phyloP scores from a whole-genome alignment of 2,113 vertebrate genomes.

The Pica pica region DNA sequence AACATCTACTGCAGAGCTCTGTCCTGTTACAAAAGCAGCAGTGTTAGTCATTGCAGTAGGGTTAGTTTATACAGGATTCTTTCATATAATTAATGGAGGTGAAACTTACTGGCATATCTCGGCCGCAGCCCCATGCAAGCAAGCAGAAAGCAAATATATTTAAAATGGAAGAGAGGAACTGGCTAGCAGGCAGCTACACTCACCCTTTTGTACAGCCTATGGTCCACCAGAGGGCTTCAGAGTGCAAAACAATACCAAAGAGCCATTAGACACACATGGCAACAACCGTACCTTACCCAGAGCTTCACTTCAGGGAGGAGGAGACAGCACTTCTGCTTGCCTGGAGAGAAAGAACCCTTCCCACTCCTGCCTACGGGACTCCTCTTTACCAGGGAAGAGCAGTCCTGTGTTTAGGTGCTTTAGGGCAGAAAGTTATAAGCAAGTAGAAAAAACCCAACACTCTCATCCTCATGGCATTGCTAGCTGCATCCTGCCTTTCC shows the following conservation, averaged over 20 bases:
- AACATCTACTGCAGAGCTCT: slow-evolving; percentile 57
- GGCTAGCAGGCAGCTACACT: slow-evolving; percentile 96
- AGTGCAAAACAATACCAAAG: slow-evolving; percentile 99
- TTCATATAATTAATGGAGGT: slow-evolving; percentile 72
- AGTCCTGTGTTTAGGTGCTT: neutral
- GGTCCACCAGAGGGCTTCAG: slow-evolving; percentile 99
- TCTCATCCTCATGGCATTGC: neutral
- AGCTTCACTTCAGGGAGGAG: slow-evolving; percentile 53
- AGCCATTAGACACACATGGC: slow-evolving; percentile 92
- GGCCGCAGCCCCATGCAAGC: slow-evolving; percentile 95
- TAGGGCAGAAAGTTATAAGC: neutral
- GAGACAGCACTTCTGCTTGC: slow-evolving; percentile 44
- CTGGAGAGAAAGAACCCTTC: slow-evolving; percentile 51
- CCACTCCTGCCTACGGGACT: neutral
- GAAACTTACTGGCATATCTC: slow-evolving; percentile 75
- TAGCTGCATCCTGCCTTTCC: neutral
- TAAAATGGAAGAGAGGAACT: slow-evolving; percentile 79
- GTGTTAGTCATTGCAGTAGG: slow-evolving; percentile 78
- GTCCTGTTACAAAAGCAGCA: slow-evolving; percentile 53
- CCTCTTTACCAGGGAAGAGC: neutral
- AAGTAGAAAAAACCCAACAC: neutral
- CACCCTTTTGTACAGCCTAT: slow-evolving; percentile 99
- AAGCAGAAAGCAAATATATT: slow-evolving; percentile 88
- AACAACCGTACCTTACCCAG: slow-evolving; percentile 62
- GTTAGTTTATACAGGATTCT: slow-evolving; percentile 56